Evolutionary conservation across 2,888 invertebrate genomes (phyloP), one percentile per base, ranked within the genome.

Genomic region (Apamea anceps): DNA sequence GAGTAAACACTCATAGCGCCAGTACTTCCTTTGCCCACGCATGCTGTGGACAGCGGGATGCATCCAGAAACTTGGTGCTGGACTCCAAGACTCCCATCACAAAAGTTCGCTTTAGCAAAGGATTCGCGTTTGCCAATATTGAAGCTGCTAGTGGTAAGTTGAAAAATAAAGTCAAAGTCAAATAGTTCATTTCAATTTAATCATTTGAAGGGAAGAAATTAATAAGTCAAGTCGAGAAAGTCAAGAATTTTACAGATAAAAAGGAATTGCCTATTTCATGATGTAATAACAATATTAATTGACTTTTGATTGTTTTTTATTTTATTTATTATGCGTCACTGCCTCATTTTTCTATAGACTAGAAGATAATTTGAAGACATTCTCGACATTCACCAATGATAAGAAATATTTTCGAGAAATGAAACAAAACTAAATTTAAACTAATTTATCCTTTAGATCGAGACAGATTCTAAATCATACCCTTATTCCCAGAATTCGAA

Each of bases 1-100:
- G 98, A 62, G 98, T 98, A 73, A 98, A 98, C 94, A 98, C 98
- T 0, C 98, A 98, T 93, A 98, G 98, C 21, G 98, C 98, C 0
- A 98, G 98, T 51, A 98, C 98, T 28, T 98, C 98, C 78, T 99
- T 98, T 92, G 98, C 98, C 77, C 98, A 98, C 93, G 98, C 98
- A 70, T 97, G 98, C 90, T 98, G 98, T 91, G 98, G 98, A 0
- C 98, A 98, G 87, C 97, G 98, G 79, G 98, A 98, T 92, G 98
- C 98, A 57, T 98, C 98, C 57, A 97, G 98, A 87, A 98, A 97
- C 80, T 95, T 98, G n/a, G 96, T 97, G 65, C 94, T 97, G 75
- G 98, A 98, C 91, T 97, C 98, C 48, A 97, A 97, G 88, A 98
- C 98, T 72, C 98, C 98, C 45, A 98, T 98, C 91, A 98, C 98